Conservation (phyloP, 2,113 vertebrate genomes). For the Gadus macrocephalus region DNA sequence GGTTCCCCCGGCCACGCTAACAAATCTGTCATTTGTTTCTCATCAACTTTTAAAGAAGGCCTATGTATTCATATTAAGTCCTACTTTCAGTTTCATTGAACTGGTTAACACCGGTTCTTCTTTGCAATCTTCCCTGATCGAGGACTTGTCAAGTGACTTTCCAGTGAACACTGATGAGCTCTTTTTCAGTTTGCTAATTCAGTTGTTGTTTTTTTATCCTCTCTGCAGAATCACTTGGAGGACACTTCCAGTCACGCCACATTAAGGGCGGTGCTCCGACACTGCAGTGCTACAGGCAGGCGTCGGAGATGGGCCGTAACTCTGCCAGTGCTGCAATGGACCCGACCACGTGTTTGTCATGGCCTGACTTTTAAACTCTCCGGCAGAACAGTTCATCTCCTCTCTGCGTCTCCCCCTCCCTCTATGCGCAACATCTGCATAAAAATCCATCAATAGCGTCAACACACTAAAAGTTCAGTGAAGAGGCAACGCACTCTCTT, state of each 20-base stretch:
- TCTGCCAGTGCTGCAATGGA: slow-evolving; percentile 18
- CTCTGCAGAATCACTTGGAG: background rate
- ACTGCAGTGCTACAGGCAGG: background rate
- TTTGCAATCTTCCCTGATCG: too few species aligned
- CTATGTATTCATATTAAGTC: background rate
- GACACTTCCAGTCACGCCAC: slow-evolving; percentile 4
- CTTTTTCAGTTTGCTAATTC: background rate
- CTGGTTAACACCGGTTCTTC: too few species aligned
- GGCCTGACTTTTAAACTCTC: slow-evolving; percentile 7
- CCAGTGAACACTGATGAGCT: background rate
- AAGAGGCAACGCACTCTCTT: background rate
- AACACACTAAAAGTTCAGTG: background rate
- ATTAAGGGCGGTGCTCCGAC: background rate
- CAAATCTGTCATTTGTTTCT: background rate
- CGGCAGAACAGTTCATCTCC: background rate
- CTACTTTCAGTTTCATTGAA: background rate
- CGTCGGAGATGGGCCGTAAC: slow-evolving; percentile 3
- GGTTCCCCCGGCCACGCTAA: background rate
- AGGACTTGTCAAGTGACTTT: background rate
- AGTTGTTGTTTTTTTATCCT: background rate
- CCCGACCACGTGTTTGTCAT: slow-evolving; percentile 27
- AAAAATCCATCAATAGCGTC: background rate
- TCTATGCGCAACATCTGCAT: slow-evolving; percentile 12
- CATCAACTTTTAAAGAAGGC: background rate
- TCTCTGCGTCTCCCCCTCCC: background rate